A percentile compares a stretch with the other conserved stretches of the same genome.
Evolutionary conservation across 2,797 vertebrate genomes (phyloP).

Genomic region (Crenichthys baileyi): DNA sequence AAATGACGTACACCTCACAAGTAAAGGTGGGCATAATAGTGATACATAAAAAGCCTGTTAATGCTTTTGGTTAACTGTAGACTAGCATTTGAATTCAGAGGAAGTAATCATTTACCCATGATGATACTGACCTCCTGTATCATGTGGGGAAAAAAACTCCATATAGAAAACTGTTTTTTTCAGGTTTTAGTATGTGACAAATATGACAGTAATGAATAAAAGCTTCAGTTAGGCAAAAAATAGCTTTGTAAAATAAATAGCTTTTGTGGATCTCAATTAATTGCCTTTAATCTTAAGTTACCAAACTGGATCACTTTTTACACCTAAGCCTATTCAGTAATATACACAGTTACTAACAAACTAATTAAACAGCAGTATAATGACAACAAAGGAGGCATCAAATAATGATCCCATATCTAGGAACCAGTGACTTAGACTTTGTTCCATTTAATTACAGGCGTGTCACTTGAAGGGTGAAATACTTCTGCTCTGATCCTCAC

Average conservation of each 20-base stretch:
- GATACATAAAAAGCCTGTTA: not conserved
- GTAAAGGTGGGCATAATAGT: not conserved
- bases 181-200: not conserved
- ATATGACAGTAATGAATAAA: not conserved
- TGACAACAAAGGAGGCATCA: no score
- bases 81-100: not conserved
- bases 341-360: no score
- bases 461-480: slow-evolving; percentile 47
- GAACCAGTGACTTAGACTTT: slow-evolving; percentile 37
- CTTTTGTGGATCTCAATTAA: no score
- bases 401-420: not conserved
- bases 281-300: no score
- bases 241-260: not conserved
- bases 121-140: not conserved
- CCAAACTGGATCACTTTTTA: no score
- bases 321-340: no score
- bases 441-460: slow-evolving; percentile 64
- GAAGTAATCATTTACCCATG: not conserved
- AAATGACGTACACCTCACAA: not conserved
- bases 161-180: not conserved
- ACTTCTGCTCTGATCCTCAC: slow-evolving; percentile 47
- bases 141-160: not conserved
- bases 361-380: no score
- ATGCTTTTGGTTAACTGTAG: no score
- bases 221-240: not conserved